Conservation (phyloP, 2,888 invertebrate genomes). For the Drosophila gaucha region DNA sequence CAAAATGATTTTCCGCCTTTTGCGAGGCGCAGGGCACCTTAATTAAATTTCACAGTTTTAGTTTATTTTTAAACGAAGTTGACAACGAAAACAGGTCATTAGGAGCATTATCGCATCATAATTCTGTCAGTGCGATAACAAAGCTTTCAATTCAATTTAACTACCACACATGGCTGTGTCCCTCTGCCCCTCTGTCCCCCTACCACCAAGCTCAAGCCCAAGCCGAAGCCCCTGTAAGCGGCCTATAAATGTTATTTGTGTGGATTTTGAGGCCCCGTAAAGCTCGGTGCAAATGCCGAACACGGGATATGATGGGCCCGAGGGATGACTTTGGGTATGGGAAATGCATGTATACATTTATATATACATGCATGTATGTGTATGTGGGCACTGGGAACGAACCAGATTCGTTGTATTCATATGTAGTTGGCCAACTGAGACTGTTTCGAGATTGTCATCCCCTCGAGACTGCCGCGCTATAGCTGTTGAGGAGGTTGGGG, state of each 20-base stretch:
- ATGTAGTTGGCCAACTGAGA: constrained; percentile 63
- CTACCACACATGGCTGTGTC: constrained; percentile 42
- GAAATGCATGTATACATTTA: constrained; percentile 27
- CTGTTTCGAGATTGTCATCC: constrained; percentile 66
- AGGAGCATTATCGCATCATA: constrained; percentile 78
- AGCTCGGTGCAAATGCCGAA: constrained; percentile 32
- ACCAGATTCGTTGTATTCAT: constrained; percentile 65
- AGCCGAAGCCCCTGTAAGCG: not conserved
- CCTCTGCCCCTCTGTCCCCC: not conserved
- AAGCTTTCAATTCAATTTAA: constrained; percentile 76
- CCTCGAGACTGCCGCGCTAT: constrained; percentile 43
- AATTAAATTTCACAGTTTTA: constrained; percentile 74
- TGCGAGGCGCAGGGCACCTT: constrained; percentile 44
- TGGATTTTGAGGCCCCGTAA: constrained; percentile 53
- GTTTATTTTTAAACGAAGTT: constrained; percentile 77
- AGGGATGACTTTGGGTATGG: constrained; percentile 29
- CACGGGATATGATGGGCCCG: constrained; percentile 15
- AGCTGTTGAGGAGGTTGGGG: not conserved
- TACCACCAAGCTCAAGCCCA: too few relatives aligned
- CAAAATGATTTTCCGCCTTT: constrained; percentile 68
- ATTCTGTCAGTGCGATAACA: constrained; percentile 77
- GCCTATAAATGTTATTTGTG: constrained; percentile 30
- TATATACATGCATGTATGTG: constrained; percentile 4
- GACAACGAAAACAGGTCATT: constrained; percentile 80
- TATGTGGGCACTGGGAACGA: constrained; percentile 13